Evolutionary conservation across 2,888 invertebrate species (phyloP).

Genomic region (Stenolophus ochropezus): DNA sequence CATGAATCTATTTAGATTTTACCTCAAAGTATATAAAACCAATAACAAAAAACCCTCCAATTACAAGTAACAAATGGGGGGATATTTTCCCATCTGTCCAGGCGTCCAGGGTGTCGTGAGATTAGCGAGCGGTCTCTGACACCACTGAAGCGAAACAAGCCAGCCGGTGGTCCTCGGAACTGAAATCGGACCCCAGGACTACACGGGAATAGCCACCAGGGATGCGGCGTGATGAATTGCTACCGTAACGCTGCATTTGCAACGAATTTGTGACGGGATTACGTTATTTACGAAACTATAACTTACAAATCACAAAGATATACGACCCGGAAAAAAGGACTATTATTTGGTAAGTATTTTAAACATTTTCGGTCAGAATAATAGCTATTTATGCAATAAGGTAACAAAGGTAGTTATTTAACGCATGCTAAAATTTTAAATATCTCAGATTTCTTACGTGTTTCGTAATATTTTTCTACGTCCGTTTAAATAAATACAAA

Average conservation of each 20-base stretch:
- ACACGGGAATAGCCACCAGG: not conserved
- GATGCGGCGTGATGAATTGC: not conserved
- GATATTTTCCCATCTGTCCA: constrained; percentile 7
- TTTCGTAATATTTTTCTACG: no score
- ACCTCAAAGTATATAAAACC: not conserved
- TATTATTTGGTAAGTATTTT: no score
- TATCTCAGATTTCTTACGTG: no score
- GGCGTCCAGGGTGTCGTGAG: not conserved
- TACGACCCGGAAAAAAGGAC: not conserved
- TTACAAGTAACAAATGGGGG: not conserved
- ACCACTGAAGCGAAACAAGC: constrained; percentile 4
- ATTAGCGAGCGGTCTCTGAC: not conserved
- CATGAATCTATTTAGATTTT: no score
- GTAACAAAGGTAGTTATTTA: no score
- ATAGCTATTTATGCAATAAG: no score
- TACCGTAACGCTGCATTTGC: constrained; percentile 14
- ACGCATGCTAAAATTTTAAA: no score
- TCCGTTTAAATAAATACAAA: no score
- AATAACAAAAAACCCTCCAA: not conserved
- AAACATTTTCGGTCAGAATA: no score
- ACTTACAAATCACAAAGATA: not conserved
- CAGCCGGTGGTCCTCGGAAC: constrained; percentile 36
- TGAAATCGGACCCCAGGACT: constrained; percentile 4
- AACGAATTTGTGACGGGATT: constrained; percentile 7
- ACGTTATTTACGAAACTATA: constrained; percentile 17